Percentiles rank a stretch among this genome's conserved stretches.
Conservation (phyloP, 2,888 invertebrate genomes). For the Phania funesta region DNA sequence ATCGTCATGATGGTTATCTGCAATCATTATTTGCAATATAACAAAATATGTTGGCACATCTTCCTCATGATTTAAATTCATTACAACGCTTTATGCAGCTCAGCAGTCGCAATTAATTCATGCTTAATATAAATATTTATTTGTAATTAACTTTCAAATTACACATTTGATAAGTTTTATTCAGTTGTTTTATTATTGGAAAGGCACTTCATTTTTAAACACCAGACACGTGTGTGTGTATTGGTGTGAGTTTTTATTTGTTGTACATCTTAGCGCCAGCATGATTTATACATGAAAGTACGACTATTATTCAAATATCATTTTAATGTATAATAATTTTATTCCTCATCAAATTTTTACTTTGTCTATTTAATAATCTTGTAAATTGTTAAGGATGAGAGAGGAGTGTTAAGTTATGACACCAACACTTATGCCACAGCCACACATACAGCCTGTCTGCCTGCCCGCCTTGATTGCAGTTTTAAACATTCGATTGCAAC, state of each 20-base stretch:
- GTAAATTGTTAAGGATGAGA: slow-evolving; percentile 33
- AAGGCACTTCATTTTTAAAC: neutral
- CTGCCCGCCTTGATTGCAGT: neutral
- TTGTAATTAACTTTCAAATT: slow-evolving; percentile 28
- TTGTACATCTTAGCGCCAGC: neutral
- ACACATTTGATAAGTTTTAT: slow-evolving; percentile 9
- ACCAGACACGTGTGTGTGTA: neutral
- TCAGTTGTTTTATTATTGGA: neutral
- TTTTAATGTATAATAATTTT: neutral
- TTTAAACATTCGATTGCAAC: neutral
- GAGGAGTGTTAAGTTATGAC: slow-evolving; percentile 29
- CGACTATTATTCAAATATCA: neutral
- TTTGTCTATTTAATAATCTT: slow-evolving; percentile 12
- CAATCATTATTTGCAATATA: slow-evolving; percentile 13
- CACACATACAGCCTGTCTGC: neutral
- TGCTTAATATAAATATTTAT: slow-evolving; percentile 2
- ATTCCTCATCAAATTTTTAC: slow-evolving; percentile 6
- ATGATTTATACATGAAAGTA: neutral
- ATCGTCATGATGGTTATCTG: slow-evolving; percentile 1
- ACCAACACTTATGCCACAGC: slow-evolving; percentile 1
- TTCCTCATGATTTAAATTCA: slow-evolving; percentile 48
- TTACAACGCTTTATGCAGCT: neutral
- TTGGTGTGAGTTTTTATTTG: neutral
- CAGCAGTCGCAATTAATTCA: slow-evolving; percentile 33
- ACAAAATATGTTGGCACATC: slow-evolving; percentile 36